A percentile compares a stretch with the other conserved stretches of the same genome.
These are phyloP conservation scores for Oreochromis grahami DNA, from an alignment of 2,797 vertebrate genomes.

Conservation along the genomic window DNA sequence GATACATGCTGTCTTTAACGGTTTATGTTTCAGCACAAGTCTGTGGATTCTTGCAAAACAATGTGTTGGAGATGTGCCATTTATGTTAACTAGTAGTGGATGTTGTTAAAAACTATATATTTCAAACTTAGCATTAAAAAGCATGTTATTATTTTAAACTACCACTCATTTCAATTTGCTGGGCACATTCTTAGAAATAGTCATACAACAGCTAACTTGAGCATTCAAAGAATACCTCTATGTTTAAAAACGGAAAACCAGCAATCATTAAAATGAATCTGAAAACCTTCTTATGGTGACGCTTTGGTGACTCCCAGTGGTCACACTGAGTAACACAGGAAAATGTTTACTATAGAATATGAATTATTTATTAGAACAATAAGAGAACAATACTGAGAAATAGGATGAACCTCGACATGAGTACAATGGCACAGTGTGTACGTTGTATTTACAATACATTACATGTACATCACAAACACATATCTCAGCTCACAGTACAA, in stretches of 20 bases:
- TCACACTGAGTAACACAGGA: conserved; percentile 6
- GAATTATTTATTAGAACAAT: conserved; percentile 59
- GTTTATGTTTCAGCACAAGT: not conserved
- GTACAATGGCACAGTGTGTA: conserved; percentile 28
- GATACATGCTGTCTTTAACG: not conserved
- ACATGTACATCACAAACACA: conserved; percentile 31
- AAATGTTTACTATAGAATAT: not conserved
- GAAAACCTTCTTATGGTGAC: not conserved
- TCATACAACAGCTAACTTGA: not conserved
- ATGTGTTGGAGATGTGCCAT: not conserved
- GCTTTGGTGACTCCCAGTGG: conserved; percentile 51
- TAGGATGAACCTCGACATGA: conserved; percentile 1
- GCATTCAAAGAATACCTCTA: not conserved
- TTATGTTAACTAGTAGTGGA: not conserved
- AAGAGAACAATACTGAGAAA: conserved; percentile 53
- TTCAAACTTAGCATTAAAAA: not conserved
- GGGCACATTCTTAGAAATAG: not conserved
- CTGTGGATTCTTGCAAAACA: not conserved
- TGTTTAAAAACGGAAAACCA: not conserved
- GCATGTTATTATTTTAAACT: not conserved
- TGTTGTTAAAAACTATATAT: not conserved
- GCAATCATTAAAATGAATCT: not conserved
- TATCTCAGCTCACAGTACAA: conserved; percentile 42
- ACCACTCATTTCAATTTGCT: not conserved
- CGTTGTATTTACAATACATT: conserved; percentile 43